These are phyloP conservation scores for Kobus ellipsiprymnus DNA, from an alignment of 2,113 vertebrate genomes.

Conservation along the genomic window DNA sequence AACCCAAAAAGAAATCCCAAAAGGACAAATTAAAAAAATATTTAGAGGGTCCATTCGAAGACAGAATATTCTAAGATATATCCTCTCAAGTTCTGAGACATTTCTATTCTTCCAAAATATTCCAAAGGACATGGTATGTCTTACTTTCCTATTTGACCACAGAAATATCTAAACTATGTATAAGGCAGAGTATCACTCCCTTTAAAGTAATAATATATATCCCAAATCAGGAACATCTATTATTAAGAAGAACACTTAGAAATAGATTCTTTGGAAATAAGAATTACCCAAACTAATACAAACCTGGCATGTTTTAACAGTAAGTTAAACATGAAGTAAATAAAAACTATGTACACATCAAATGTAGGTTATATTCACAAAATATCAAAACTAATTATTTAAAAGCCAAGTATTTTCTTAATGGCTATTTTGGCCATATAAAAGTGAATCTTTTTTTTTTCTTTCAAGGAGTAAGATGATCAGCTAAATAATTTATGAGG, in stretches of 20 bases:
- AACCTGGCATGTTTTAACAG: not conserved
- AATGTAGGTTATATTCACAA: not conserved
- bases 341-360: not conserved
- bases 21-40: not conserved
- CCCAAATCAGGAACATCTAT: not conserved
- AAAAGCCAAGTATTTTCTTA: not conserved
- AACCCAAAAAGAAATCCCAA: not conserved
- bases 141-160: not conserved
- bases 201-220: not conserved
- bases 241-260: not conserved
- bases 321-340: not conserved
- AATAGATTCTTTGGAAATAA: constrained; percentile 4
- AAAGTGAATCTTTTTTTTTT: not conserved
- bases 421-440: not conserved
- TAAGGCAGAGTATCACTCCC: not conserved
- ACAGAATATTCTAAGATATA: not conserved
- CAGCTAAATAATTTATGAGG: not conserved
- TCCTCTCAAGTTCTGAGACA: not conserved
- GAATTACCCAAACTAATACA: not conserved
- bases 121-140: not conserved
- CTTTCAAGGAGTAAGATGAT: not conserved
- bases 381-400: constrained; percentile 13
- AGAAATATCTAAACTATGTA: not conserved
- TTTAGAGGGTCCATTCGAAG: not conserved
- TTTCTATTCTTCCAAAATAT: not conserved